Conservation (phyloP, 2,797 vertebrate species). For the Oreochromis mossambicus region DNA sequence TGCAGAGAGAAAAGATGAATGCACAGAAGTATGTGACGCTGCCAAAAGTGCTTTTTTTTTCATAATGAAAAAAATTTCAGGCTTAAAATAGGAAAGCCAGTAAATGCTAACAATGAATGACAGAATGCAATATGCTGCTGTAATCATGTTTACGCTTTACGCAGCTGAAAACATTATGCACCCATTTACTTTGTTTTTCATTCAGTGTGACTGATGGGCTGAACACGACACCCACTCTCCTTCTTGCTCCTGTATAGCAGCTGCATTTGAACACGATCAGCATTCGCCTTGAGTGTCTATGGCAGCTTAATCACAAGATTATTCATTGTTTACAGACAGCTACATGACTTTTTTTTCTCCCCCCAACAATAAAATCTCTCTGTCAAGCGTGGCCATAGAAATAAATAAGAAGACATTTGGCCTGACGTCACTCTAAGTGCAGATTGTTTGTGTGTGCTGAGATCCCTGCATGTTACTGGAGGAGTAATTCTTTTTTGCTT, state of each 20-base stretch:
- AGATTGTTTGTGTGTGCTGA: not conserved
- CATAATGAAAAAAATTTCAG: constrained; percentile 7
- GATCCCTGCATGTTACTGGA: not conserved
- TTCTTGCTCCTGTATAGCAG: constrained; percentile 14
- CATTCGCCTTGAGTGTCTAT: constrained; percentile 14
- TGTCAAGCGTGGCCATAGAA: constrained; percentile 7
- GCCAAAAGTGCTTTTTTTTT: constrained; percentile 2
- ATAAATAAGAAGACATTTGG: constrained; percentile 11
- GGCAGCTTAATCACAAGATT: constrained; percentile 28
- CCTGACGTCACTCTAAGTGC: not conserved
- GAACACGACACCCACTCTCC: not conserved
- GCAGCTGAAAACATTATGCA: constrained; percentile 4
- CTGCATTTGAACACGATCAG: constrained; percentile 6
- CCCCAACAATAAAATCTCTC: not conserved
- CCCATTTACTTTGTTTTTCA: constrained; percentile 2
- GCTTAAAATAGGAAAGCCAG: constrained; percentile 8
- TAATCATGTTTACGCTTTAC: constrained; percentile 7
- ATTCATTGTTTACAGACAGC: constrained; percentile 29
- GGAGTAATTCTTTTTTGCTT: not conserved
- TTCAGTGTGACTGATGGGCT: not conserved
- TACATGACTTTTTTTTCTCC: not conserved
- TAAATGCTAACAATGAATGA: constrained; percentile 9
- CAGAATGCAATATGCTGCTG: not conserved
- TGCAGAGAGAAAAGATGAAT: constrained; percentile 32
- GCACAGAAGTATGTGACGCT: not conserved